Base-by-base conservation (phyloP, 2,113 vertebrate species). In the Papio anubis region DNA sequence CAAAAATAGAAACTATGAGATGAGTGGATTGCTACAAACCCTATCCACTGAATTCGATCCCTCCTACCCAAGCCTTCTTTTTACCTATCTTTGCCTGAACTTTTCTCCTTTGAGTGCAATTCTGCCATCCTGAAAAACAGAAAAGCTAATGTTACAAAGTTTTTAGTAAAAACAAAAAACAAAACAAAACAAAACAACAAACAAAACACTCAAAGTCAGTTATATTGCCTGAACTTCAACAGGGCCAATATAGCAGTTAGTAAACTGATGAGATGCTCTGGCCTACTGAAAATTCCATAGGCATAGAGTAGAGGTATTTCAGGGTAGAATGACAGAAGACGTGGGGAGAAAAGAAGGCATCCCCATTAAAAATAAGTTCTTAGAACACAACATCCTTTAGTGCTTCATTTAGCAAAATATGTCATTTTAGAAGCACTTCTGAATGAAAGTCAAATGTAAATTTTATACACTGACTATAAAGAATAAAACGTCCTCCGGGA, bases 371-470 rank as follows among this genome's bases (percentile, higher is more conserved):
- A 95, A 88, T 45, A 85, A 73, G 8, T 86, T 97, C 75, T 59
- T 83, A 83, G 84, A 94, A 96, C 38, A 94, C 68, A 97, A 3
- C 72, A 94, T 83, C 57, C 66, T 88, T 90, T 57, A 97, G 76
- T 86, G 78, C 48, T 90, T 96, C 90, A 94, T 96, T 98, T 97
- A 92, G 85, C 76, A 97, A 98, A 97, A 97, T 85, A 81, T 61
- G 88, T 98, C 84, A 91, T 94, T 96, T 97, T 76, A 78, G 76
- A 90, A 97, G 83, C 38, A 73, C 84, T 91, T 96, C 76, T 88
- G 40, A 97, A 57, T 93, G 73, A 97, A 98, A 97, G 90, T 96
- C 97, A 97, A 96, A 97, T 97, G 94, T 95, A 97, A 96, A 96
- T 97, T 97, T 97, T 97, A 95, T 94, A 85, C 30, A 80, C 83